Conservation (phyloP, 2,797 vertebrate species). For the Heliangelus exortis region DNA sequence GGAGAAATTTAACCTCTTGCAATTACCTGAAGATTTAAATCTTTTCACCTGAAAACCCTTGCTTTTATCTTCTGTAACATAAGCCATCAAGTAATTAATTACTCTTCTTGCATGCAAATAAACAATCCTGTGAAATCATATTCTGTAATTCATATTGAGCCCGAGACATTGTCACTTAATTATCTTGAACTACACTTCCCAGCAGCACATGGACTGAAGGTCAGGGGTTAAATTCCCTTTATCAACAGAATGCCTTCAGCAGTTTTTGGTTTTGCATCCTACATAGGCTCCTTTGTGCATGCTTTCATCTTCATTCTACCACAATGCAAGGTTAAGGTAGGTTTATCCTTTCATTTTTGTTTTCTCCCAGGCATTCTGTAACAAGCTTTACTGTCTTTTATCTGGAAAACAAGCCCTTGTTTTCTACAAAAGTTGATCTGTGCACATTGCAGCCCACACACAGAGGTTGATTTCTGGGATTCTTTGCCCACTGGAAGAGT, state of each 20-base stretch:
- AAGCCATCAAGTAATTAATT: not conserved
- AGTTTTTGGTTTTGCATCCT: rapidly evolving
- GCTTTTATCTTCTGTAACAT: not conserved
- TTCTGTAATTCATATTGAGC: not conserved
- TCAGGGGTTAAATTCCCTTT: not conserved
- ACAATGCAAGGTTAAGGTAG: not conserved
- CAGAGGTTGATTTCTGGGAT: not conserved
- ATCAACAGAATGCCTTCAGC: rapidly evolving
- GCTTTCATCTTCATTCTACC: rapidly evolving
- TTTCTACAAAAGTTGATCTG: not conserved
- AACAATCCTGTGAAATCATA: not conserved
- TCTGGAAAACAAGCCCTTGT: rapidly evolving
- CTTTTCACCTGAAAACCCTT: not conserved
- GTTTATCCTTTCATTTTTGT: not conserved
- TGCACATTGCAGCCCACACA: not conserved
- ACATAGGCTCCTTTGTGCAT: not conserved
- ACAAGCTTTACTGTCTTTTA: not conserved
- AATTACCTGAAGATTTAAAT: not conserved
- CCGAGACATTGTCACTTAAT: not conserved
- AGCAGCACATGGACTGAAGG: not conserved
- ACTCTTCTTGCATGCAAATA: not conserved
- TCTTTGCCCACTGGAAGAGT: not conserved
- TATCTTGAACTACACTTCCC: not conserved
- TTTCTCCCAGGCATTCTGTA: not conserved
- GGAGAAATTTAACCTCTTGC: not conserved